A percentile compares a stretch with the other conserved stretches of the same genome.
Evolutionary conservation across 1,140 invertebrate genomes (phyloP).

Genomic region (Drosophila baimaii): DNA sequence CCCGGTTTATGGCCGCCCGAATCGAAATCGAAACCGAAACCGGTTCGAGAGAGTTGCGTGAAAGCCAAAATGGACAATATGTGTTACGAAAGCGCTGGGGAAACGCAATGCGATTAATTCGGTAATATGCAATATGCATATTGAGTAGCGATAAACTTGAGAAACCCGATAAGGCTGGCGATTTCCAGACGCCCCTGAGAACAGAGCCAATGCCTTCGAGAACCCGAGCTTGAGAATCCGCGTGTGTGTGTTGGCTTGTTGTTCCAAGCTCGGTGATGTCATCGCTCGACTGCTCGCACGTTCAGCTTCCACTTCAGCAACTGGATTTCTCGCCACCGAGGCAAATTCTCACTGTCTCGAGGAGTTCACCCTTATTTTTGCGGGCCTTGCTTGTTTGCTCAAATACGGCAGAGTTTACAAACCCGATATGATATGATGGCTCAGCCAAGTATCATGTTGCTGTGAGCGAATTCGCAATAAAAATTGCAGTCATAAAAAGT

Average conservation of each 20-base stretch:
- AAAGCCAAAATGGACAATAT: constrained; percentile 46
- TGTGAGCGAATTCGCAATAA: neutral
- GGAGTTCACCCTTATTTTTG: constrained; percentile 14
- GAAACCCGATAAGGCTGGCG: constrained; percentile 9
- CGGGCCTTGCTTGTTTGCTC: neutral
- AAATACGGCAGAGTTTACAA: constrained; percentile 3
- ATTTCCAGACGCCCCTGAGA: constrained; percentile 21
- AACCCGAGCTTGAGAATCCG: constrained; percentile 19
- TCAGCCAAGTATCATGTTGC: constrained; percentile 7
- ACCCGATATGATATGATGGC: neutral
- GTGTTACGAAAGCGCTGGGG: constrained; percentile 40
- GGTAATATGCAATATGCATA: constrained; percentile 31
- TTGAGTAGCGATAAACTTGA: neutral
- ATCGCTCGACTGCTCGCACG: constrained; percentile 4
- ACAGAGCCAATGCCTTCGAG: constrained; percentile 12
- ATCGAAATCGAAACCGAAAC: constrained; percentile 37
- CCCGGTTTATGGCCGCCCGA: constrained; percentile 20
- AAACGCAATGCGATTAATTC: constrained; percentile 29
- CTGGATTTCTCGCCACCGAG: constrained; percentile 12
- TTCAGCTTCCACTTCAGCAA: constrained; percentile 40
- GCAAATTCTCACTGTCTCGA: constrained; percentile 7
- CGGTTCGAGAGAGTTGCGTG: constrained; percentile 40
- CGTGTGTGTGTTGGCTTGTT: constrained; percentile 7
- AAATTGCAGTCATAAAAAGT: neutral
- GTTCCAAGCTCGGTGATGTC: constrained; percentile 34